Percentiles rank a stretch among this genome's conserved stretches.
Evolutionary conservation across 2,113 vertebrate species (phyloP).

Genomic region (Madoqua kirkii): DNA sequence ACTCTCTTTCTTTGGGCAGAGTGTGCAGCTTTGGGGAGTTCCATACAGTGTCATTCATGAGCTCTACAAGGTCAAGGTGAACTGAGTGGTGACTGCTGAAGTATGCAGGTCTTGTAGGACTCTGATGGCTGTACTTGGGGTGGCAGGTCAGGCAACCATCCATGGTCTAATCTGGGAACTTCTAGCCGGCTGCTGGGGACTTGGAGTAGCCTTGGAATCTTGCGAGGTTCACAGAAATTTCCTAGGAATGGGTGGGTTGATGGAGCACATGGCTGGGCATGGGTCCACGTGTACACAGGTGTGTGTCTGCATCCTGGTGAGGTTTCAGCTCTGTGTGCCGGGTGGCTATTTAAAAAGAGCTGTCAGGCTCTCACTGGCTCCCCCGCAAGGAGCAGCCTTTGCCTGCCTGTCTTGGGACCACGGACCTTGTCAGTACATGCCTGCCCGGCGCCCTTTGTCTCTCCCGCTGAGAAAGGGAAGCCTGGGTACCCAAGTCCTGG

Average conservation of each 20-base stretch:
- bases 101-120: not conserved
- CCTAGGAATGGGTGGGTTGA: not conserved
- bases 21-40: not conserved
- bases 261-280: not conserved
- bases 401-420: not conserved
- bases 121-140: not conserved
- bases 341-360: not conserved
- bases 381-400: not conserved
- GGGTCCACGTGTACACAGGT: rapidly evolving
- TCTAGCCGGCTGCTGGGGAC: not conserved
- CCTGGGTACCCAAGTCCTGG: not conserved
- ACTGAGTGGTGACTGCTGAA: not conserved
- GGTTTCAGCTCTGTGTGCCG: not conserved
- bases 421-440: no score
- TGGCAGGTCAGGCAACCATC: not conserved
- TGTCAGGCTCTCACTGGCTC: not conserved
- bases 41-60: not conserved
- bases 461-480: not conserved
- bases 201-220: not conserved
- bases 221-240: not conserved
- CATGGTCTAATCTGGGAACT: not conserved
- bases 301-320: not conserved
- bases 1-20: not conserved
- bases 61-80: not conserved
- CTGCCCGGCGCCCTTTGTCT: not conserved